Evolutionary conservation across 2,888 invertebrate species (phyloP), one percentile per base, ranked within the genome.

Genomic region (Callosobruchus maculatus): DNA sequence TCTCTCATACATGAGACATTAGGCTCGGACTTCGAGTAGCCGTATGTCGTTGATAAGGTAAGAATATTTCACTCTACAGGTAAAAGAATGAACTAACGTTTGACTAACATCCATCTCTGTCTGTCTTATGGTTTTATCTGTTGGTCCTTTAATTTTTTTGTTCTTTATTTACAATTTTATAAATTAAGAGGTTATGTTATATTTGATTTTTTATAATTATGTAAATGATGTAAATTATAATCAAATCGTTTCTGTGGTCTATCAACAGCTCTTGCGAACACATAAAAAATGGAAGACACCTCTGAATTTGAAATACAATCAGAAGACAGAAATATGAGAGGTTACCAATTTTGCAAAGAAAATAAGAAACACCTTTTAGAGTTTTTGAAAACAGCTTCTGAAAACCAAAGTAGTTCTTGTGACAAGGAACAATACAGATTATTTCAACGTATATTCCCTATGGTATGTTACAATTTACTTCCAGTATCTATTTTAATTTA

Each of bases 1-100:
- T 7, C 49, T 49, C 49, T 49, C 13, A 49, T 1, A 13, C 18
- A 18, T 1, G 13, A 49, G 49, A 18, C 4, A 1, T 13, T 3
- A 49, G 13, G 13, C 13, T 49, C 0, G 13, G 20, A 68, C 1
- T 21, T 2, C 5, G 1, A 13, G 30, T n/a, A 20, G 66, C 66
- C 71, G 71, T 74, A 9, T n/a, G 77, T 78, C 78, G n/a, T 70
- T 71, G 77, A 75, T 78, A 70, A 68, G 20, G 69, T 49, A 73
- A 30, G 21, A 21, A 13, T n/a, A 20, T 70, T 30, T 21, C 49
- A 26, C 78, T 77, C 78, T 78, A 69, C 74, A 74, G 78, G 77
- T 70, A 73, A 70, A 73, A 73, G 70, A 66, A 26, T 72, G 75
- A 74, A 77, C 77, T 75, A 75, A 74, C 49, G 5, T 7, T 49